Percentiles rank a stretch among this genome's conserved stretches.
Conservation (phyloP, 2,888 invertebrate genomes). For the Listrodromus nycthemerus region DNA sequence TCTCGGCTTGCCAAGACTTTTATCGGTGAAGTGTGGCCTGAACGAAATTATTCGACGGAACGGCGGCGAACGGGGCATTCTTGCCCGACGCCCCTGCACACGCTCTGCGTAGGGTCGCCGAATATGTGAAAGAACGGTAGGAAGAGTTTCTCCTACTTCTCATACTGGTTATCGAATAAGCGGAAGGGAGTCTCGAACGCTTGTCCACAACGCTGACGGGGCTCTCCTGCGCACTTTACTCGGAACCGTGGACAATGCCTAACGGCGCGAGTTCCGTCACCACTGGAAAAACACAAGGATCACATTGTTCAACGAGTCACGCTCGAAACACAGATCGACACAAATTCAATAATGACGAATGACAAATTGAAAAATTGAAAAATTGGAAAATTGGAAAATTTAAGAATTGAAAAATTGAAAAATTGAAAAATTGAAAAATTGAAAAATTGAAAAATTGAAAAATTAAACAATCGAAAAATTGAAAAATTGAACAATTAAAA, state of each 20-base stretch:
- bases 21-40: neutral
- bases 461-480: too few species aligned
- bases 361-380: too few species aligned
- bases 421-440: too few species aligned
- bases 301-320: too few species aligned
- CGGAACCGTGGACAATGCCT: conserved; percentile 10
- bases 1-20: conserved; percentile 32
- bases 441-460: too few species aligned
- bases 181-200: conserved; percentile 42
- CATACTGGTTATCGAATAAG: conserved; percentile 60
- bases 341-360: too few species aligned
- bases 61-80: conserved; percentile 2
- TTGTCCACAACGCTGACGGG: conserved; percentile 5
- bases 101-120: conserved; percentile 3
- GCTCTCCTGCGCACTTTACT: conserved; percentile 11
- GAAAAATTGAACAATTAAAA: too few species aligned
- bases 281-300: too few species aligned
- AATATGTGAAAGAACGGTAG: conserved; percentile 18
- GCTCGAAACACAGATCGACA: too few species aligned
- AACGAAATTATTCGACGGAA: conserved; percentile 23
- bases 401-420: too few species aligned
- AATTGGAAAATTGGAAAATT: too few species aligned
- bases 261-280: neutral
- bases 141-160: conserved; percentile 22
- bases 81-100: neutral